Conservation (phyloP, 2,113 vertebrate genomes). For the Bostrychus sinensis region DNA sequence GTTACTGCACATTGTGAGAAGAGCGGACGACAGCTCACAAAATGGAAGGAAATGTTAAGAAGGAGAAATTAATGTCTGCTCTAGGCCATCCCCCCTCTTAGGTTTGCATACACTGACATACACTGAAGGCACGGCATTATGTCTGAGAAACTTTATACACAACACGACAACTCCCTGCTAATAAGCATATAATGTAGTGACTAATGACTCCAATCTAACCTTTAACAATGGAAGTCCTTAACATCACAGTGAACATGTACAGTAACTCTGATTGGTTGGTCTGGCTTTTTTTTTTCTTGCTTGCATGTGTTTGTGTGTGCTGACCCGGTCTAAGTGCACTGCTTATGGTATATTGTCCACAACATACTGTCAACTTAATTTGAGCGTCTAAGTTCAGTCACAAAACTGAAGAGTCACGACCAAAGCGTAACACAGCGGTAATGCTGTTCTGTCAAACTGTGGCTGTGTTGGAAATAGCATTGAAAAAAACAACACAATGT, state of each 20-base stretch:
- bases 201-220: not conserved
- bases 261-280: not conserved
- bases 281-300: not conserved
- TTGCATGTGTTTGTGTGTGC: not conserved
- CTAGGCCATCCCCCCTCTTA: slow-evolving; percentile 1
- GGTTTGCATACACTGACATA: slow-evolving; percentile 34
- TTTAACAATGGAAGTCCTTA: not conserved
- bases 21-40: slow-evolving; percentile 23
- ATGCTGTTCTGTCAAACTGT: not conserved
- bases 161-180: not conserved
- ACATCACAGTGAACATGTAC: slow-evolving; percentile 2
- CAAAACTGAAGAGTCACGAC: not conserved
- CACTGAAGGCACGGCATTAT: slow-evolving; percentile 68
- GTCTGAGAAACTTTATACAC: slow-evolving; percentile 11
- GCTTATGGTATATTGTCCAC: not conserved
- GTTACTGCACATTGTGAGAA: slow-evolving; percentile 56
- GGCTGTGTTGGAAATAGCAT: not conserved
- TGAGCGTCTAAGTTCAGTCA: slow-evolving; percentile 1
- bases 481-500: not conserved
- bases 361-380: not conserved
- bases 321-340: not conserved
- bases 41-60: slow-evolving; percentile 20
- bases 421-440: not conserved
- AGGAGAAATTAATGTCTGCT: slow-evolving; percentile 21
- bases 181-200: slow-evolving; percentile 6